A percentile compares a stretch with the other conserved stretches of the same genome.
Evolutionary conservation across 2,888 invertebrate species (phyloP).

Genomic region (Chloroclystis v-ata): DNA sequence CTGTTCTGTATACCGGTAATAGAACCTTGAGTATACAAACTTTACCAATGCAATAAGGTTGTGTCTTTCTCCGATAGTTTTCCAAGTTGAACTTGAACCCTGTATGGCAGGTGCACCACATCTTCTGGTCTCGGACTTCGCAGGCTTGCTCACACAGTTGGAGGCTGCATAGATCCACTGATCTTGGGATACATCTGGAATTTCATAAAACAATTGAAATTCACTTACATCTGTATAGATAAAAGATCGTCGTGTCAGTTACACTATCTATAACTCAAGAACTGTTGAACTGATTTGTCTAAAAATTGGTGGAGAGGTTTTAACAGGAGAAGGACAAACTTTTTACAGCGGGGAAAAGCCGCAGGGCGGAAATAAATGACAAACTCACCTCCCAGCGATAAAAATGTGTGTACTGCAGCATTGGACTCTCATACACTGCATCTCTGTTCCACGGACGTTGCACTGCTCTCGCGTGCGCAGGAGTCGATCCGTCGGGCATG

Average conservation of each 20-base stretch:
- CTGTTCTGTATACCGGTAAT: no score
- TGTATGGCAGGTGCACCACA: slow-evolving; percentile 82
- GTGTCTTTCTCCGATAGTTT: slow-evolving; percentile 75
- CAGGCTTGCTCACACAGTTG: slow-evolving; percentile 82
- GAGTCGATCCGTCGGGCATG: slow-evolving; percentile 80
- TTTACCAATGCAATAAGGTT: slow-evolving; percentile 80
- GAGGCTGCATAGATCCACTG: slow-evolving; percentile 80
- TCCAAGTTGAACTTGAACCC: slow-evolving; percentile 80
- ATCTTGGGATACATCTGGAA: slow-evolving; percentile 78
- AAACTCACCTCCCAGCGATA: slow-evolving; percentile 78
- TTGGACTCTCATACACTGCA: slow-evolving; percentile 79
- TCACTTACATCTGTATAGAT: no score
- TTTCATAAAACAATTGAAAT: no score
- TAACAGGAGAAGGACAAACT: no score
- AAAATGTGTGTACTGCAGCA: slow-evolving; percentile 81
- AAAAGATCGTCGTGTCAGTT: no score
- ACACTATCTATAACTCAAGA: no score
- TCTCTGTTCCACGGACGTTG: slow-evolving; percentile 75
- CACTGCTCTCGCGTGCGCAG: slow-evolving; percentile 80
- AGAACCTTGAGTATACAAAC: no score
- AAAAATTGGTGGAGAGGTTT: no score
- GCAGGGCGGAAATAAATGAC: no score
- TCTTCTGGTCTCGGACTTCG: slow-evolving; percentile 77
- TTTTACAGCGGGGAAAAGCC: no score
- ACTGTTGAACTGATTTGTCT: no score